Evolutionary conservation across 1,140 invertebrate species (phyloP).

Genomic region (Lanistes nyassanus): DNA sequence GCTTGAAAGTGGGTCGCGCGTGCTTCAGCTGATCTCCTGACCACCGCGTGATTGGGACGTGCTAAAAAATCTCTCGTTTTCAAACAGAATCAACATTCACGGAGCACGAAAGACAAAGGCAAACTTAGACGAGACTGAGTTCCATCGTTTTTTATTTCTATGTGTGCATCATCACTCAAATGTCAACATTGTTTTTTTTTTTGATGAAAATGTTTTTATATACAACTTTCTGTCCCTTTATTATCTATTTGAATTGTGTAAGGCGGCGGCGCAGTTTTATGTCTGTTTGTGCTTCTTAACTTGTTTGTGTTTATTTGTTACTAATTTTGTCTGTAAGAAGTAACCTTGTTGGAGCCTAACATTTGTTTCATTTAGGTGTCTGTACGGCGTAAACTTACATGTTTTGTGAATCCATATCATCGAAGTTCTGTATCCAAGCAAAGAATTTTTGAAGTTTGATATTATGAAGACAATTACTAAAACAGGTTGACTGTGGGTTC

Average conservation of each 20-base stretch:
- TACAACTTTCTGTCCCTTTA: constrained; percentile 4
- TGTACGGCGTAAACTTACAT: not conserved
- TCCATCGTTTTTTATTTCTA: not conserved
- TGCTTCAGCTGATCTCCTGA: constrained; percentile 73
- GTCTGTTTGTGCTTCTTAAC: not conserved
- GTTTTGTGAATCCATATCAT: not conserved
- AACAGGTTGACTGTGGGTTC: not conserved
- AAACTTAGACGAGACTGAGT: not conserved
- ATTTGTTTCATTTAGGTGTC: not conserved
- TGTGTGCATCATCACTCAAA: not conserved
- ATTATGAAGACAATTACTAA: not conserved
- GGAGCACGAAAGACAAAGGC: not conserved
- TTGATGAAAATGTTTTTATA: not conserved
- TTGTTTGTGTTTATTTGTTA: not conserved
- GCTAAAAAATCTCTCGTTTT: constrained; percentile 7
- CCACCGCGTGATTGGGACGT: constrained; percentile 10
- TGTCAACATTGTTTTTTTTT: not conserved
- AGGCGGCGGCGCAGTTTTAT: constrained; percentile 21
- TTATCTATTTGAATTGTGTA: constrained; percentile 3
- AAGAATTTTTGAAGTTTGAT: not conserved
- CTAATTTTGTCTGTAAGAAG: not conserved
- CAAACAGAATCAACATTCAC: not conserved
- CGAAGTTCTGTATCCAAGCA: not conserved
- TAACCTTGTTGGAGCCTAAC: not conserved
- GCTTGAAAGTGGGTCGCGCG: constrained; percentile 82